Conservation (phyloP, 2,888 invertebrate genomes). For the Limnephilus rhombicus region DNA sequence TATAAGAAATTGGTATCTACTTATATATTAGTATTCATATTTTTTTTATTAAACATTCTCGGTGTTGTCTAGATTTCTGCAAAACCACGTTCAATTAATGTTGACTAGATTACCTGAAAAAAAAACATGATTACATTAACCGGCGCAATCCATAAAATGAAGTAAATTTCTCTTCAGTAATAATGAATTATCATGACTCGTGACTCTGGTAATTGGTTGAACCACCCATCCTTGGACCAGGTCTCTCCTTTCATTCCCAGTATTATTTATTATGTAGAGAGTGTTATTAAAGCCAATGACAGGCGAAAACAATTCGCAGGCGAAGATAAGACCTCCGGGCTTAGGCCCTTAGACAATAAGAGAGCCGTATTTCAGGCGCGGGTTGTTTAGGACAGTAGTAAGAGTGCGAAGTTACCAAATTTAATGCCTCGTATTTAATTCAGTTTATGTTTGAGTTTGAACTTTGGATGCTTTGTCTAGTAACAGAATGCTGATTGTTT, state of each 20-base stretch:
- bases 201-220: neutral
- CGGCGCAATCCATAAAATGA: neutral
- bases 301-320: slow-evolving; percentile 21
- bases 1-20: no score
- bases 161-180: neutral
- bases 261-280: slow-evolving; percentile 35
- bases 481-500: neutral
- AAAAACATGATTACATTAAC: neutral
- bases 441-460: neutral
- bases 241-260: neutral
- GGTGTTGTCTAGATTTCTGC: no score
- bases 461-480: neutral
- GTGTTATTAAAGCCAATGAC: slow-evolving; percentile 9
- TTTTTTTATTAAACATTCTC: no score
- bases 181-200: slow-evolving; percentile 15
- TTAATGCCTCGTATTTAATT: neutral
- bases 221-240: no score
- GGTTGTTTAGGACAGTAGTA: neutral
- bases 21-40: no score
- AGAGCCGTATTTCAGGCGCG: neutral
- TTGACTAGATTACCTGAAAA: no score
- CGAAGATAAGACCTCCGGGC: neutral
- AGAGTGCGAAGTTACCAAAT: neutral
- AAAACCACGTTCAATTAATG: no score
- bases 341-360: neutral